These are phyloP conservation scores for Argyresthia goedartella DNA, from an alignment of 2,888 invertebrate genomes.

Conservation along the genomic window DNA sequence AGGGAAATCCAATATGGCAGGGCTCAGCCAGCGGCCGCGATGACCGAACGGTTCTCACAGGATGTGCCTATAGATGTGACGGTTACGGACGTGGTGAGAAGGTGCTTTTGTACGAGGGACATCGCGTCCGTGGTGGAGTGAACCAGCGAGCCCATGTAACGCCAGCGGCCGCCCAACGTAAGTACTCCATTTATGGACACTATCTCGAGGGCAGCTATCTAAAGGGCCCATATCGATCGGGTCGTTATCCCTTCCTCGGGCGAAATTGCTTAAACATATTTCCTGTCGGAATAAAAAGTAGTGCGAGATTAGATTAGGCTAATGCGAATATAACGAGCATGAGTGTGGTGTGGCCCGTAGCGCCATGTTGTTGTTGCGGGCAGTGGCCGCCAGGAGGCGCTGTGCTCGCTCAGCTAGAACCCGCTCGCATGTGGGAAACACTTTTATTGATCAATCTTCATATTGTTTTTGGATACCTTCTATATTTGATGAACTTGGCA, in stretches of 20 bases:
- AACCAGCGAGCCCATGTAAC: too few relatives aligned
- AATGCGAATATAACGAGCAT: conserved; percentile 23
- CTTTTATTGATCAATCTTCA: conserved; percentile 43
- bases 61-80: too few relatives aligned
- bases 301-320: conserved; percentile 10
- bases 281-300: conserved; percentile 5
- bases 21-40: conserved; percentile 27
- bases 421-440: conserved; percentile 15
- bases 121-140: too few relatives aligned
- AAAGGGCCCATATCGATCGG: conserved; percentile 42
- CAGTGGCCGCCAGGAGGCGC: conserved; percentile 16
- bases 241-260: conserved; percentile 25
- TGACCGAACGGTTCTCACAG: conserved; percentile 27
- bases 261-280: conserved; percentile 5
- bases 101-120: too few relatives aligned
- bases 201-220: background rate
- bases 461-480: conserved; percentile 17
- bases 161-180: background rate
- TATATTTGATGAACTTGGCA: conserved; percentile 21
- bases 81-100: too few relatives aligned
- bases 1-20: conserved; percentile 49
- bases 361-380: conserved; percentile 7
- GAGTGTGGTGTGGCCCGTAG: background rate
- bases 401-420: conserved; percentile 25
- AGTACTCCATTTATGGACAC: background rate